Evolutionary conservation across 2,113 vertebrate genomes (phyloP).

Genomic region (Euleptes europaea): DNA sequence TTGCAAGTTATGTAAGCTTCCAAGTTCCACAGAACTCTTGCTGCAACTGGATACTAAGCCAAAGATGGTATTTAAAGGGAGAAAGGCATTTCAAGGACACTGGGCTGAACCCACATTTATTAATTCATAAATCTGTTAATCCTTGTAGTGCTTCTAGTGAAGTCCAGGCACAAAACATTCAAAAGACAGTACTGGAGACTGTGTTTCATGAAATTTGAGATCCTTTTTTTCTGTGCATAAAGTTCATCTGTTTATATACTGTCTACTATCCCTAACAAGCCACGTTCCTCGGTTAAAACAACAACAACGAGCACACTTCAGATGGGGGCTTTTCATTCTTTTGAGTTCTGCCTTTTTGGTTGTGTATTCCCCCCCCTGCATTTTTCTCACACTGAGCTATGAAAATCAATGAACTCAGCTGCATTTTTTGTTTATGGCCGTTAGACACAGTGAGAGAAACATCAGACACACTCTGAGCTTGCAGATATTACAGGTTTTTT

Average conservation of each 20-base stretch:
- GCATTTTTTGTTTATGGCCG: background rate
- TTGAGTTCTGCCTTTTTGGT: background rate
- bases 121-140: background rate
- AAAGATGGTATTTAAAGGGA: background rate
- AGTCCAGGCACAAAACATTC: background rate
- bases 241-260: background rate
- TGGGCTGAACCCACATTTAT: background rate
- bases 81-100: no score
- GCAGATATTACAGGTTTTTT: background rate
- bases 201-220: background rate
- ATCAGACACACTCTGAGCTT: background rate
- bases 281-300: background rate
- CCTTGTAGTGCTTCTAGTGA: background rate
- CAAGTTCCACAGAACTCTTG: background rate
- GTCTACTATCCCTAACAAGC: background rate
- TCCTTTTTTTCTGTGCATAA: background rate
- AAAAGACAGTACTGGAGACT: background rate
- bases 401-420: background rate
- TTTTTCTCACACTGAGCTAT: background rate
- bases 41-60: background rate
- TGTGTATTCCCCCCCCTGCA: background rate
- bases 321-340: background rate
- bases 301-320: background rate
- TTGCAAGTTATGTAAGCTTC: background rate
- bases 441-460: background rate